Evolutionary conservation across 1,140 invertebrate genomes (phyloP).

Genomic region (Drosophila sp.): DNA sequence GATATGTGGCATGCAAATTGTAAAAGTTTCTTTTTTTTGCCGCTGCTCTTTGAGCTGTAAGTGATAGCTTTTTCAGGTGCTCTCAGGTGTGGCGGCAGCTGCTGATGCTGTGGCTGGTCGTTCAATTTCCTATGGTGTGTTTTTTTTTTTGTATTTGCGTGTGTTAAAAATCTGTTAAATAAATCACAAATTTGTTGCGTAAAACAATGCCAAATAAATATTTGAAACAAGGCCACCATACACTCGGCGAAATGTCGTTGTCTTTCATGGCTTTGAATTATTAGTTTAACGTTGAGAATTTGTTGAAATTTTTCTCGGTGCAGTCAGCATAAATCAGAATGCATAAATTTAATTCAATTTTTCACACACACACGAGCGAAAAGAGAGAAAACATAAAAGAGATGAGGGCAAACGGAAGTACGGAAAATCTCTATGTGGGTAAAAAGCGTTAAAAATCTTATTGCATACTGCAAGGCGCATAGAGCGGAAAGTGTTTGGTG

Average conservation of each 20-base stretch:
- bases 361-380: constrained; percentile 1
- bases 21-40: constrained; percentile 41
- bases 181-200: constrained; percentile 53
- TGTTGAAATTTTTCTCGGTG: constrained; percentile 5
- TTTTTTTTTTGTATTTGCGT: constrained; percentile 31
- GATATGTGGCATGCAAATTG: constrained; percentile 64
- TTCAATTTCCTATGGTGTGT: constrained; percentile 13
- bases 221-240: neutral
- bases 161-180: constrained; percentile 62
- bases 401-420: constrained; percentile 1
- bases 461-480: constrained; percentile 30
- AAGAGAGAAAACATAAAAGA: neutral
- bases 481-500: neutral
- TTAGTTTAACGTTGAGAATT: neutral
- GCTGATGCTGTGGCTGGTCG: constrained; percentile 6
- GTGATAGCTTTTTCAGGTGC: constrained; percentile 67
- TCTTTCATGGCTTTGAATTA: neutral
- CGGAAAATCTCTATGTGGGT: neutral
- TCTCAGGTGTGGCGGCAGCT: constrained; percentile 56
- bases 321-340: constrained; percentile 48
- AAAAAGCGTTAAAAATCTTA: constrained; percentile 20
- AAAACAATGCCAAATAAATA: constrained; percentile 14
- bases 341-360: constrained; percentile 47
- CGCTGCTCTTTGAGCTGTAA: constrained; percentile 74
- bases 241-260: neutral